Conservation (phyloP, 1,140 invertebrate genomes). For the Lineus longissimus region DNA sequence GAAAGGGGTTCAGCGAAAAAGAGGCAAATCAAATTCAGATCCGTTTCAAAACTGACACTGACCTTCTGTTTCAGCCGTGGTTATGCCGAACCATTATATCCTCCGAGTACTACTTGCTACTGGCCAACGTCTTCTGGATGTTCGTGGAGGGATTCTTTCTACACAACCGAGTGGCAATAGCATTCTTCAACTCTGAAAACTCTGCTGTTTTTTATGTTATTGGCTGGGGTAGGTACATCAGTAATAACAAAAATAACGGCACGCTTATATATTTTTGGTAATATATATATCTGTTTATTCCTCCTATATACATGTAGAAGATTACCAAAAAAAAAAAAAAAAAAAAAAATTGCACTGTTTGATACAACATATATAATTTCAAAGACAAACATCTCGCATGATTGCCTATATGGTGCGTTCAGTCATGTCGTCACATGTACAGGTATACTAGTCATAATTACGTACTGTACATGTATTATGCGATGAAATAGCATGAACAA, state of each 20-base stretch:
- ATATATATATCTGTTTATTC: too few relatives aligned
- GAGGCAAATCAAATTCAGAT: too few relatives aligned
- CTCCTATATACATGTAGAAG: not conserved
- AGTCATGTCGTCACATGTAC: not conserved
- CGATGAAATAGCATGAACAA: too few relatives aligned
- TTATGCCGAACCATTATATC: constrained; percentile 68
- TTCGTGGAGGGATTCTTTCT: constrained; percentile 79
- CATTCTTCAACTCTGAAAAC: constrained; percentile 45
- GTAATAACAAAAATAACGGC: too few relatives aligned
- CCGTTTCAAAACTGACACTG: too few relatives aligned
- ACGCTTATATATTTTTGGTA: too few relatives aligned
- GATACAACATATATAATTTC: not conserved
- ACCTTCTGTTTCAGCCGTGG: constrained; percentile 59
- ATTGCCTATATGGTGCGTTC: not conserved
- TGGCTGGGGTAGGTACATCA: constrained; percentile 46
- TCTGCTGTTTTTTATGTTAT: constrained; percentile 47
- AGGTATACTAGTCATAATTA: not conserved
- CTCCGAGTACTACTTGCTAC: constrained; percentile 68
- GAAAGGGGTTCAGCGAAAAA: too few relatives aligned
- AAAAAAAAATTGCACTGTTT: not conserved
- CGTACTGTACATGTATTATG: too few relatives aligned
- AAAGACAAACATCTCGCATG: constrained; percentile 1
- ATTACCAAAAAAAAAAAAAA: too few relatives aligned
- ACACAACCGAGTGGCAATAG: constrained; percentile 58
- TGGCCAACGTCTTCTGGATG: constrained; percentile 78